Evolutionary conservation across 1,140 invertebrate genomes (phyloP), one percentile per base, ranked within the genome.

Genomic region (Pinna nobilis): DNA sequence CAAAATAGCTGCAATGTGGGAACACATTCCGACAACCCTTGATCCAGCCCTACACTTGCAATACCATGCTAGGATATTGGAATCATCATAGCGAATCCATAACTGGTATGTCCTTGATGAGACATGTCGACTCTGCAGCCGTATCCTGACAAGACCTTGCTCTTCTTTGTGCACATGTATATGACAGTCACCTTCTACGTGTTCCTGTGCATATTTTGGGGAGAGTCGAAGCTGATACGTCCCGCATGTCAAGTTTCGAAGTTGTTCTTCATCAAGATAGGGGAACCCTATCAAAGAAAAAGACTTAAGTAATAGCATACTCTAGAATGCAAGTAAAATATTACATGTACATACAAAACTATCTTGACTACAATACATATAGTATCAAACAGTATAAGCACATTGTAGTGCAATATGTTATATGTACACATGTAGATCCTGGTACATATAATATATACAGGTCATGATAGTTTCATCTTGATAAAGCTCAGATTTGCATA

Each of bases 91-190:
- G 9, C 39, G 9, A 13, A 65, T 65, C 63, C 63, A 65, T 9
- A 65, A 5, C 2, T 30, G 44, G 23, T 50, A 50, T 13, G 25
- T 39, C 32, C 33, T 49, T 2, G 63, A 50, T 39, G 63, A 32
- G 7, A 35, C 20, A 35, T 65, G 63, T n/a, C 63, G 41, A 23
- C 63, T 65, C 25, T 30, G 25, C 3, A 65, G 30, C 35, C 49
- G 35, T 2, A 65, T 39, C 23, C 51, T 35, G 1, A 68, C 4
- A 13, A 68, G 37, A 33, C 37, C 15, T 13, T 23, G 23, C 1
- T 71, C 60, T 9, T 65, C 39, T 59, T 66, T 47, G 35, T 65
- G 61, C 2, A 72, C 15, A 35, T n/a, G n/a, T 6, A 72, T 66
- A 3, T 33, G 6, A 49, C 35, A 47, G 3, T 72, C 53, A n/a